Base-by-base conservation (phyloP, 2,113 vertebrate genomes). In the Dinomys branickii region DNA sequence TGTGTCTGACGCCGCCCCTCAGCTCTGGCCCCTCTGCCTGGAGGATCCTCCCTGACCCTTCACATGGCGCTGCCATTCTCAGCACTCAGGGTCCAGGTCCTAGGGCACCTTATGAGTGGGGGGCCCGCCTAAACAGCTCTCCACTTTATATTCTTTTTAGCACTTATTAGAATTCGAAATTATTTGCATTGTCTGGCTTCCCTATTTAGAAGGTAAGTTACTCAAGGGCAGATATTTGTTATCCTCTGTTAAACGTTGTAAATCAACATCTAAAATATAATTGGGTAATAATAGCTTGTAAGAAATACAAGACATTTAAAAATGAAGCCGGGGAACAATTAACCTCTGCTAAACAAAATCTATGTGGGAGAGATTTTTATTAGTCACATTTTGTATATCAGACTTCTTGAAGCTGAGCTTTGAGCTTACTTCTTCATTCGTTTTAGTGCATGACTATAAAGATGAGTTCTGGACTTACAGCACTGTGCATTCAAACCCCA, bases 261-360 rank as follows among this genome's bases (percentile, higher is more conserved):
- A 28, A 54, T 87, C 38, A 84, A 83, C 52, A 88, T 91, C 59
- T 84, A 50, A 95, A 83, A 91, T 84, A 93, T 9, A 93, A 69
- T 52, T 84, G 56, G 56, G 56, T 28, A 84, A 44, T 28, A 84
- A 84, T 41, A 26, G 69, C 26, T 35, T 80, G 47, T 33, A 33
- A 50, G 47, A 50, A 77, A 28, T 47, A 77, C 20, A 77, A 47
- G 35, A 71, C n/a, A 71, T 41, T 38, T 47, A 52, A 50, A 78
- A 80, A 80, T 54, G 30, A 47, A 54, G 2, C 10, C 50, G 44
- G 8, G 56, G 47, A 58, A 50, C 38, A 82, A 93, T 33, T 75
- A 93, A 67, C 59, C 9, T 90, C 58, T 86, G 38, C 26, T 69
- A 38, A 96, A 75, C 52, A 38, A 80, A 81, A 58, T 58, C 56